Conservation (phyloP, 2,113 vertebrate species). For the Mormoops blainvillei region DNA sequence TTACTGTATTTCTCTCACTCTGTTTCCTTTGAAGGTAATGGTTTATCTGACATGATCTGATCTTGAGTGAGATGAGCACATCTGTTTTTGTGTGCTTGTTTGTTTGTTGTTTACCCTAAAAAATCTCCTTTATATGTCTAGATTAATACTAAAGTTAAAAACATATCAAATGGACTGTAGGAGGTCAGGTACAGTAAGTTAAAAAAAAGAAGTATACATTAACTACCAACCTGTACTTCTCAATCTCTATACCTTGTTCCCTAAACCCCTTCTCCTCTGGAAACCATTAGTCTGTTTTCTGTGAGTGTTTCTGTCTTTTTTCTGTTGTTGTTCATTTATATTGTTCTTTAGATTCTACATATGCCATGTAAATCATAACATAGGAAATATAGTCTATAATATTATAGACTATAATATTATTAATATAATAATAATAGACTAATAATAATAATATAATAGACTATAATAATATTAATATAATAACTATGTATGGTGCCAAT, state of each 20-base stretch:
- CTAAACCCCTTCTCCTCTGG: not conserved
- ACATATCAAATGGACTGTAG: not conserved
- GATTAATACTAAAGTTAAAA: conserved; percentile 3
- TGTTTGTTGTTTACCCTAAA: not conserved
- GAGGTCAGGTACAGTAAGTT: not conserved
- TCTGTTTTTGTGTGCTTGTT: not conserved
- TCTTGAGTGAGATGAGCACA: not conserved
- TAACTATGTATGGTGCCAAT: not conserved
- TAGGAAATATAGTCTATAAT: not conserved
- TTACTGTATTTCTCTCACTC: not conserved
- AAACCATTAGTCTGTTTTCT: not conserved
- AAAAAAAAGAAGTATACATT: not conserved
- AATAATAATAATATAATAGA: too few relatives aligned
- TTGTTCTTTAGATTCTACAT: too few relatives aligned
- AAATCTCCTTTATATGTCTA: not conserved
- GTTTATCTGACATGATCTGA: not conserved
- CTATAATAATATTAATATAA: not conserved
- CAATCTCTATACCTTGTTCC: not conserved
- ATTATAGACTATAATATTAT: too few relatives aligned
- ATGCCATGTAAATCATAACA: not conserved
- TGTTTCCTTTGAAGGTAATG: not conserved
- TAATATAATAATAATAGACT: too few relatives aligned
- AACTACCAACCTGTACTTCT: not conserved
- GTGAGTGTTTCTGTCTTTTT: not conserved
- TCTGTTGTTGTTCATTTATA: not conserved